Evolutionary conservation across 2,113 vertebrate species (phyloP), one percentile per base, ranked within the genome.

Genomic region (Triplophysa rosa): DNA sequence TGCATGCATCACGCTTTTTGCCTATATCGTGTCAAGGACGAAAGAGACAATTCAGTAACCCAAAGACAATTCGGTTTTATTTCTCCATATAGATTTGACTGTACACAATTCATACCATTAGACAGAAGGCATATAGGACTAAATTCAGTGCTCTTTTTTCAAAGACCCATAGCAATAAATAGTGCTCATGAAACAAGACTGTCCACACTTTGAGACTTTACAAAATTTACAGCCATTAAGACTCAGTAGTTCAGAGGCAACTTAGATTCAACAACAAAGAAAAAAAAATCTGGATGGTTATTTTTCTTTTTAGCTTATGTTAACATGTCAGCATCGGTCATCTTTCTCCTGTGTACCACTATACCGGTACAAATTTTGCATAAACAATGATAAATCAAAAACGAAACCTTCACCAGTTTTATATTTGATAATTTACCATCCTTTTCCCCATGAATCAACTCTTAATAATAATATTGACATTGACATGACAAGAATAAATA

Each of bases 181-280:
- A 95, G 90, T 86, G 81, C 71, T 91, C 92, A 91, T 91, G 92
- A 95, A 94, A 95, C 87, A 90, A 94, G 93, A 96, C 91, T 87
- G 90, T 84, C 84, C 85, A 92, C 91, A 92, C 88, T 89, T 91
- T 91, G 91, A 89, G 94, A 95, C 96, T 97, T 93, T 97, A 98
- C 97, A 98, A 95, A 95, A 97, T 96, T 91, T 96, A 96, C 95
- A 97, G 88, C 95, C 96, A 87, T 89, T 88, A 86, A 89, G 88
- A 93, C 89, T 88, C 86, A 89, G 90, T 86, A 80, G 76, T 80
- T 88, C 77, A 85, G 91, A 90, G 90, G 90, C 91, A 89, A 92
- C 83, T 82, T 81, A 87, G 86, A 88, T 21, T 58, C n/a, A 63
- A 64, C 42, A 65, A 61, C 62, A 24, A 40, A 64, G 23, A 65